Base-by-base conservation (phyloP, 2,888 invertebrate species). In the Heliconius ismenius region DNA sequence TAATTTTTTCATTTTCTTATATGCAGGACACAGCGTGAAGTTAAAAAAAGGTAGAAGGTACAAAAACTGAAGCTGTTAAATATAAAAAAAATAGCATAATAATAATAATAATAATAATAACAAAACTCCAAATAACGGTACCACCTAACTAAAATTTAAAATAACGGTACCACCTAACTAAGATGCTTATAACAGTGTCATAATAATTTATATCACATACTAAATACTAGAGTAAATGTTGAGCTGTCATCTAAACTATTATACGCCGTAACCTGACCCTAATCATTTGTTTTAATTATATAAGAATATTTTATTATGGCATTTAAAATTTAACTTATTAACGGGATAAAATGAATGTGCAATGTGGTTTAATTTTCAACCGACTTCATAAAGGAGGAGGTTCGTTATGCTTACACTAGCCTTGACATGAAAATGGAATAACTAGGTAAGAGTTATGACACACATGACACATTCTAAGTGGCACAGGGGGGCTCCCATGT, bases 241-340 rank as follows among this genome's bases (percentile, higher is more conserved):
- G 26, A 62, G 26, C 24, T 62, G 24, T 24, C 54, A 54, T 62
- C 62, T 62, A 13, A 24, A 62, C 15, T 54, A 28, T 68, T 18
- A 54, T 54, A 60, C 60, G 60, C 72, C 72, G 72, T 72, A 72
- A 54, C 21, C 28, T 72, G 72, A 72, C 72, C 72, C 26, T 54
- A 69, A 28, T 28, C 18, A 68, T 24, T 36, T 62, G 36, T 58
- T 58, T 72, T 62, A 39, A 72, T 60, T 72, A 39, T 1, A 36
- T 69, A 28, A 60, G 11, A 4, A 15, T 24, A 60, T 54, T 54
- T 54, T 54, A 54, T 54, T 54, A 54, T 54, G 43, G 43, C 43
- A 49, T 49, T 43, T 43, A 15, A 43, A 43, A 54, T 21, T 21
- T 43, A 43, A 43, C 13, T 54, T 21, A 21, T 9, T 21, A 21